Evolutionary conservation across 1,140 invertebrate species (phyloP).

Genomic region (Vanessa atalanta): DNA sequence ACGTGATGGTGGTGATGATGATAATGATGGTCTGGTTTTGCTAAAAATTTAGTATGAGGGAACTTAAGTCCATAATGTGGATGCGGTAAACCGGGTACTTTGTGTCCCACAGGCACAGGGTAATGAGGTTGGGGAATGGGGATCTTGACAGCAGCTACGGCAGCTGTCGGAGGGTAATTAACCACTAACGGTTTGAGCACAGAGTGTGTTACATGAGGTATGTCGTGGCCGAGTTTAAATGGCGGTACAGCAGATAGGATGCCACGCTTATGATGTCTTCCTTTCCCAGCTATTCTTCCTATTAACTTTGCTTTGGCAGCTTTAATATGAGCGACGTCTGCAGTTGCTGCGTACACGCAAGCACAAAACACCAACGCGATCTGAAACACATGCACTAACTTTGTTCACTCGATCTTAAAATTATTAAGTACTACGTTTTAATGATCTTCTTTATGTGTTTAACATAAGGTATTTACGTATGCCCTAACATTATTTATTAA

Average conservation of each 20-base stretch:
- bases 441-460: neutral
- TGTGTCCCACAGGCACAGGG: constrained; percentile 59
- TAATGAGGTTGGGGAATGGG: constrained; percentile 63
- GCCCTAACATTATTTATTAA: too few relatives aligned
- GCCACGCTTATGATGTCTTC: constrained; percentile 74
- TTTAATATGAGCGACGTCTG: constrained; percentile 62
- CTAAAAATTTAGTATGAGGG: constrained; percentile 63
- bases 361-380: constrained; percentile 60
- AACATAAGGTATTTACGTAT: too few relatives aligned
- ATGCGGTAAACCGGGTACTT: constrained; percentile 59
- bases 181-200: constrained; percentile 76
- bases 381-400: constrained; percentile 58
- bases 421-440: constrained; percentile 21
- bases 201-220: constrained; percentile 73
- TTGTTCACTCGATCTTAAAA: neutral
- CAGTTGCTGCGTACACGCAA: constrained; percentile 50
- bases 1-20: constrained; percentile 75
- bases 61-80: constrained; percentile 68
- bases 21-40: constrained; percentile 65
- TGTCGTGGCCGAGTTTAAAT: constrained; percentile 75
- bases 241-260: constrained; percentile 66
- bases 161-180: constrained; percentile 72
- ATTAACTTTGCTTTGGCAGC: constrained; percentile 58
- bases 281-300: constrained; percentile 47
- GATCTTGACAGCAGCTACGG: constrained; percentile 73